Evolutionary conservation across 2,113 vertebrate genomes (phyloP), one percentile per base, ranked within the genome.

Genomic region (Odontophorus gujanensis): DNA sequence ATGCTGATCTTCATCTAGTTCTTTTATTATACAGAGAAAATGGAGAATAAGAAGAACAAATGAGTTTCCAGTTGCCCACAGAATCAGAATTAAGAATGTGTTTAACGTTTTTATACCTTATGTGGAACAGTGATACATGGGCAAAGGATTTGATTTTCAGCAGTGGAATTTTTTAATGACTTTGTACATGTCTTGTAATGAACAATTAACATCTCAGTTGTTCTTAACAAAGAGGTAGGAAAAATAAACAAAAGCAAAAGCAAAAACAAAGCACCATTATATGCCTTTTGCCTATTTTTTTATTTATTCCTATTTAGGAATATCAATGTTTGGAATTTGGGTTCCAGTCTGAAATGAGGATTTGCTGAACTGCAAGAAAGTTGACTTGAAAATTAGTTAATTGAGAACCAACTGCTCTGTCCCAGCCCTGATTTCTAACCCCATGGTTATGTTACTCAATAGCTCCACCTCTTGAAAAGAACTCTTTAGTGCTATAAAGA

Each of bases 401-500:
- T 10, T 34, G 8, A 26, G 8, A 85, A 6, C 5, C 32, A 85
- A 6, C 5, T 61, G 4, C 32, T 85, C 14, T 34, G 2, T 51
- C 72, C 20, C 42, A 38, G 10, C 4, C 13, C 30, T 51, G 19
- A 7, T 58, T 32, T 18, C 6, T 42, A 38, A 57, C 30, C 4
- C 8, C 15, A 13, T 11, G 12, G 11, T n/a, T 5, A 4, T 11
- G 7, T 50, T 50, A 73, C 8, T 4, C 9, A n/a, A 17, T 8
- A 69, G 12, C 6, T 85, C 4, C 10, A 40, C 13, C 25, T 85
- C 65, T 76, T 7, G 63, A 38, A 22, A 13, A 8, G 5, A 69
- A 25, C 15, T 53, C 14, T 21, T 50, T 1, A 0, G 2, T 42
- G 17, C 28, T 14, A 42, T 2, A 25, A 9, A 38, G 30, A 13